phyloP scores from a whole-genome alignment of 2,797 vertebrate species.

The Scomberomorus guttatus region DNA sequence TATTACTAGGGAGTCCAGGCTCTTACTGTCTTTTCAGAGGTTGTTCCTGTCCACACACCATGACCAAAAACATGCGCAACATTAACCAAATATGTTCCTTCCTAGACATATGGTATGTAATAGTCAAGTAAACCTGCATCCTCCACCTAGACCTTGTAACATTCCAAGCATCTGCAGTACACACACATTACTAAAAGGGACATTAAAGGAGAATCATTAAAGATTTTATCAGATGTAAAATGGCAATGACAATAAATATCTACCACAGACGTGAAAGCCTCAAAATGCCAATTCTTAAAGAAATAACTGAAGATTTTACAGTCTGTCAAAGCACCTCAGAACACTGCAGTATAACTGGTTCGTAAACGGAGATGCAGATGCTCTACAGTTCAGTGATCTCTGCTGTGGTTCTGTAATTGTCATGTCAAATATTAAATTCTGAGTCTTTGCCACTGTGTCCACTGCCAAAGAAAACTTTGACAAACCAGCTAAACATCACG shows the following conservation, averaged over 20 bases:
- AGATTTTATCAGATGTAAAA: neutral
- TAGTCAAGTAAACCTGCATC: neutral
- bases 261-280: neutral
- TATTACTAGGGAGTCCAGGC: neutral
- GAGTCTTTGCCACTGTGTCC: neutral
- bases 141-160: neutral
- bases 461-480: neutral
- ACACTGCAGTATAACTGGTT: neutral
- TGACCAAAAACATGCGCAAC: neutral
- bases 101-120: neutral
- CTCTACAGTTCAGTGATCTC: neutral
- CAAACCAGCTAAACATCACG: conserved; percentile 1
- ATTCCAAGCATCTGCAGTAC: neutral
- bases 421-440: neutral
- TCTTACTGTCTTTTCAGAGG: neutral
- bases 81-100: neutral
- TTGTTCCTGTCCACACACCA: neutral
- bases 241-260: neutral
- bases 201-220: neutral
- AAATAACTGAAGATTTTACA: neutral
- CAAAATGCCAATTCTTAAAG: neutral
- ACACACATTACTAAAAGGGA: neutral
- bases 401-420: neutral
- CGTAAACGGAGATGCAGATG: neutral
- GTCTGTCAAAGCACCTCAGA: too few relatives aligned